Evolutionary conservation across 1,140 invertebrate species (phyloP), one percentile per base, ranked within the genome.

Genomic region (Alviniconcha marisindica): DNA sequence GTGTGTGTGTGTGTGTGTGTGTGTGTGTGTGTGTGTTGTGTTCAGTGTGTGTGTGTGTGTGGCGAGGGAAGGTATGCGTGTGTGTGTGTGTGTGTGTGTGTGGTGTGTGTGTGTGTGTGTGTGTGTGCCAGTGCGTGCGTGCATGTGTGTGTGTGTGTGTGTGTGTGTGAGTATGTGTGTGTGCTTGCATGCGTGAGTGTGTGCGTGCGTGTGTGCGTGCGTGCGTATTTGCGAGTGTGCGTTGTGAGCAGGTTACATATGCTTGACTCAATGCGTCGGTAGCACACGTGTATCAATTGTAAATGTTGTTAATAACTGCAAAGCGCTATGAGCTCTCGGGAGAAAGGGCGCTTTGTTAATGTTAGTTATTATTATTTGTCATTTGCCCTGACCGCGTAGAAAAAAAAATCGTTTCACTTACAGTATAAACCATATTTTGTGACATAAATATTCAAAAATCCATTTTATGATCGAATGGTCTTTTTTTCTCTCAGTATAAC

Each of bases 161-260:
- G 42, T 78, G 77, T 78, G 42, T 78, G 42, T 48, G 77, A 54
- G 42, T 78, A 48, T 56, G 42, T 78, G 77, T 78, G 42, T 78
- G 76, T 77, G 38, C 28, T 14, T 48, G 28, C 14, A 5, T 1
- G 38, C 28, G 76, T 14, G 1, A n/a, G 40, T 31, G 7, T 77
- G 14, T 40, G 18, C 1, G 38, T 44, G 28, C 2, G 38, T 1
- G 28, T 51, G 38, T 33, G 28, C 3, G 24, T 77, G 38, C 3
- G 15, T 77, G n/a, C 14, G 38, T 21, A 24, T 77, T 38, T 78
- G 36, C 56, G 33, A 44, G 44, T 78, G 54, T 78, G 33, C 31
- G 44, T 51, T n/a, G n/a, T n/a, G n/a, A n/a, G n/a, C n/a, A n/a
- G n/a, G n/a, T n/a, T n/a, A n/a, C n/a, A n/a, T n/a, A n/a, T n/a